Base-by-base conservation (phyloP, 2,888 invertebrate genomes). In the Drosophila subsilvestris region DNA sequence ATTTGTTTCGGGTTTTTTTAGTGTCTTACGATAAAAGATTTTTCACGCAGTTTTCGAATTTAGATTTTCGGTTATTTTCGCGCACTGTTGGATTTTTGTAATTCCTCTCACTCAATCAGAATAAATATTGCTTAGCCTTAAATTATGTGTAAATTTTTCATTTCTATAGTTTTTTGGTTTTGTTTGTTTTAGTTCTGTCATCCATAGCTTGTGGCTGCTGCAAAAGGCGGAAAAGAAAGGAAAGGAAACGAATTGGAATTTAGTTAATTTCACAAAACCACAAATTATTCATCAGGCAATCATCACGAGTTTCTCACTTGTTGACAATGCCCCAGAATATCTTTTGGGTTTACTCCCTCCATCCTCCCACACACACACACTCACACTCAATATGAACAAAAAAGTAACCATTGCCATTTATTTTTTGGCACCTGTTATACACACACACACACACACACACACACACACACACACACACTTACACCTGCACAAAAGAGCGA, bases 111-210 rank as follows among this genome's bases (percentile, higher is more conserved):
- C 89, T 89, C 83, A 75, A 74, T 74, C 69, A 72, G 54, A 73
- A 74, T 74, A 86, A 79, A 78, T 89, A 86, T 86, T 86, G 89
- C 89, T 86, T 82, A 75, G 69, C 60, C 75, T 79, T 75, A 67
- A 53, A 60, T 74, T 70, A 61, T 55, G 29, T 55, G 45, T 44
- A 44, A 48, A 68, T 58, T 45, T 29, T 5, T 55, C 14, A 6
- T 70, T 58, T 43, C 22, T 44, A 8, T 37, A 12, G 20, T 27
- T 45, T 49, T 37, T 45, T 44, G 0, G 29, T 29, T 37, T 55
- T n/a, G n/a, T n/a, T 80, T 51, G 62, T 63, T 72, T 72, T 69
- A 58, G 72, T 74, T 75, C 58, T 68, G 47, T 20, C 57, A 79
- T 86, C 83, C 83, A 75, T 76, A 63, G 53, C 69, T 45, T 63